phyloP scores from a whole-genome alignment of 2,888 invertebrate genomes.

The Galerucella nymphaeae region DNA sequence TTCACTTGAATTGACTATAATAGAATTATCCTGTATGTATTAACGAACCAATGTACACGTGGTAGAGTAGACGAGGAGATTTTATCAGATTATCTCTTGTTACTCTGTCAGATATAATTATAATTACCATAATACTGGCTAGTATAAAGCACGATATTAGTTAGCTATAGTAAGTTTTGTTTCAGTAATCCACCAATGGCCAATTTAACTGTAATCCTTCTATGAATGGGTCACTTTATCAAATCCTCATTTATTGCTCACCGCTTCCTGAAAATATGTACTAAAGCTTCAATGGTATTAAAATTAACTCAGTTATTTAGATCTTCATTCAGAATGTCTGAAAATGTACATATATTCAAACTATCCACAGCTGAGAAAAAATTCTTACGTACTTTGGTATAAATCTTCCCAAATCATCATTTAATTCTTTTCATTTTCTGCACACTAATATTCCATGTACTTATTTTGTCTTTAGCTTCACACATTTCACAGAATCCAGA shows the following conservation, averaged over 20 bases:
- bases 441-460: too few species aligned
- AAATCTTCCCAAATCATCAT: too few species aligned
- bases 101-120: conserved; percentile 49
- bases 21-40: background rate
- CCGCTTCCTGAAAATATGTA: background rate
- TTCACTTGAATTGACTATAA: background rate
- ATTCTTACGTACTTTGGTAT: too few species aligned
- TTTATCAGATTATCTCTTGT: conserved; percentile 50
- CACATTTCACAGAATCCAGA: too few species aligned
- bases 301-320: background rate
- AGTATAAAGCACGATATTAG: conserved; percentile 55
- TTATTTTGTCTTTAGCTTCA: too few species aligned
- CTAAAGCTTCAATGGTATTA: too few species aligned
- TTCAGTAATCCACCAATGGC: conserved; percentile 37
- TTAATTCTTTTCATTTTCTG: too few species aligned
- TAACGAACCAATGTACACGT: background rate
- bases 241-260: conserved; percentile 32
- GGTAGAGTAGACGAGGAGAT: conserved; percentile 24
- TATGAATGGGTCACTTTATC: conserved; percentile 23
- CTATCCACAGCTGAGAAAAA: too few species aligned
- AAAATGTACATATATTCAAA: too few species aligned
- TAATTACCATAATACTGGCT: conserved; percentile 52
- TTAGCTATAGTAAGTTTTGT: conserved; percentile 52
- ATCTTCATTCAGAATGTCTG: too few species aligned
- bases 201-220: conserved; percentile 33